These are phyloP conservation scores for Sinella curviseta DNA, from an alignment of 1,140 invertebrate genomes.

Conservation along the genomic window DNA sequence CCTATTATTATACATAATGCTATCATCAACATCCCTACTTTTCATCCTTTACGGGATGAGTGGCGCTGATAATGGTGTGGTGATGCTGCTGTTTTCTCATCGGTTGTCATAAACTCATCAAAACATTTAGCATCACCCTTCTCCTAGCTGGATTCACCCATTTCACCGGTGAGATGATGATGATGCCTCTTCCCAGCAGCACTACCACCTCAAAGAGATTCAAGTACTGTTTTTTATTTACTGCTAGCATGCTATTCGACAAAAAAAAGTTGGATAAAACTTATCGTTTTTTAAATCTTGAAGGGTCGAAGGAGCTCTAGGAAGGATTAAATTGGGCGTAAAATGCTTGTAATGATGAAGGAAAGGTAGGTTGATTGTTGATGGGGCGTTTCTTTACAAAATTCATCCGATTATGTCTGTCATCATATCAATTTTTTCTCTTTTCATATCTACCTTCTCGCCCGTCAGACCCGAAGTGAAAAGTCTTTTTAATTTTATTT, in stretches of 20 bases:
- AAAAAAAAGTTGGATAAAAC: too few species aligned
- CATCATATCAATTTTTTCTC: neutral
- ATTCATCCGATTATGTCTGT: constrained; percentile 28
- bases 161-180: neutral
- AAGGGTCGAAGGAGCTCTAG: neutral
- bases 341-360: constrained; percentile 28
- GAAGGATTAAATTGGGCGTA: constrained; percentile 31
- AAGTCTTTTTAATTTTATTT: too few species aligned
- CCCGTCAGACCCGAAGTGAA: too few species aligned
- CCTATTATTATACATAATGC: neutral
- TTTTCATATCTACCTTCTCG: neutral
- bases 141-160: neutral
- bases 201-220: neutral
- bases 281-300: constrained; percentile 23
- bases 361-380: constrained; percentile 27
- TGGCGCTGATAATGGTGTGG: neutral
- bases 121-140: constrained; percentile 4
- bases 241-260: too few species aligned
- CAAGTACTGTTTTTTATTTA: too few species aligned
- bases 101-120: constrained; percentile 22
- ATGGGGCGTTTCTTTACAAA: constrained; percentile 21
- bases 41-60: neutral
- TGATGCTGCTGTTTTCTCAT: constrained; percentile 17
- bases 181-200: neutral
- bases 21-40: neutral